Evolutionary conservation across 2,888 invertebrate species (phyloP).

Genomic region (Rhimphoctona megacephalus): DNA sequence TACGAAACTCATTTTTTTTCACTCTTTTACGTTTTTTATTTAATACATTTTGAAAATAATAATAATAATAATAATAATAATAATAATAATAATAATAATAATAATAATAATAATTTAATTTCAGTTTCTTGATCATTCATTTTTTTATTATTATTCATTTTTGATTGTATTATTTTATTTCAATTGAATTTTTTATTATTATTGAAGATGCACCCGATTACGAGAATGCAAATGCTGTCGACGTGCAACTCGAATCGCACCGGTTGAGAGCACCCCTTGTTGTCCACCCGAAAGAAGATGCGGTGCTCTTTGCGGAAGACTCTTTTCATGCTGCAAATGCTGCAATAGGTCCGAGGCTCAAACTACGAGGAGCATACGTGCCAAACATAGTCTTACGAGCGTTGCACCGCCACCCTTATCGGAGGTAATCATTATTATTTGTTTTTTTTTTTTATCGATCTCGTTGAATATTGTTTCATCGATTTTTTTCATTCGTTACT

Average conservation of each 20-base stretch:
- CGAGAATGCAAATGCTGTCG: slow-evolving; percentile 77
- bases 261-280: slow-evolving; percentile 77
- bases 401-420: slow-evolving; percentile 83
- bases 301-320: slow-evolving; percentile 78
- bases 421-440: slow-evolving; percentile 75
- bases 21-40: slow-evolving; percentile 2
- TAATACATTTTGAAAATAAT: neutral
- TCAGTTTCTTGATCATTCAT: neutral
- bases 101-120: too few species aligned
- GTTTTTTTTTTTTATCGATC: neutral
- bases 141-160: neutral
- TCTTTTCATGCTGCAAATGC: slow-evolving; percentile 72
- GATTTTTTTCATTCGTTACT: neutral
- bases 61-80: too few species aligned
- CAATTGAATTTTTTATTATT: too few species aligned
- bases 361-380: slow-evolving; percentile 79
- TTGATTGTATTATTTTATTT: neutral
- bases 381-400: slow-evolving; percentile 84
- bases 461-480: too few species aligned
- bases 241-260: slow-evolving; percentile 77
- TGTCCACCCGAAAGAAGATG: slow-evolving; percentile 81
- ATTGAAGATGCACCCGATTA: slow-evolving; percentile 73
- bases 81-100: too few species aligned
- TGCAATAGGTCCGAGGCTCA: slow-evolving; percentile 71
- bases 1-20: slow-evolving; percentile 56